A percentile compares a stretch with the other conserved stretches of the same genome.
These are phyloP conservation scores for Ephestia elutella DNA, from an alignment of 1,140 invertebrate genomes.

Conservation along the genomic window DNA sequence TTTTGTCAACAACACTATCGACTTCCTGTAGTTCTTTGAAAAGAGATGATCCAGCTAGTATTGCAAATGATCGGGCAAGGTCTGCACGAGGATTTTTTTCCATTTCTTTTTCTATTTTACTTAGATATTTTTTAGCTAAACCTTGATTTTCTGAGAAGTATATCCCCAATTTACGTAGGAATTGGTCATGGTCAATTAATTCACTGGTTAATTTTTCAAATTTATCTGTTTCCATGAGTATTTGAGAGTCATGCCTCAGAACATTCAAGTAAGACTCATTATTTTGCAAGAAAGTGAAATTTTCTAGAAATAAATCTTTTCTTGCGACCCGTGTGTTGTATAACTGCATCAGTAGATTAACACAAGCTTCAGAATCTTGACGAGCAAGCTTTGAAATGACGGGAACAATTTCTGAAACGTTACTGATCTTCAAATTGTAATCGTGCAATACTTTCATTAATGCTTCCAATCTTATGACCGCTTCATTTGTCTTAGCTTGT, in stretches of 20 bases:
- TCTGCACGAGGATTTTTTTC: conserved; percentile 13
- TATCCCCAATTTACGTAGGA: conserved; percentile 31
- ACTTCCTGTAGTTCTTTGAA: conserved; percentile 1
- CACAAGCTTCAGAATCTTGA: conserved; percentile 19
- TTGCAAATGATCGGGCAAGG: conserved; percentile 22
- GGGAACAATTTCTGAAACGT: conserved; percentile 3
- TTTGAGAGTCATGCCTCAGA: conserved; percentile 21
- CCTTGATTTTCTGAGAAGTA: conserved; percentile 41
- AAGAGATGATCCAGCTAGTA: conserved; percentile 8
- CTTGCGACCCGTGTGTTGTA: conserved; percentile 32
- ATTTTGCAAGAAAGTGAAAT: conserved; percentile 28
- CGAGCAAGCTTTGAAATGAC: conserved; percentile 20
- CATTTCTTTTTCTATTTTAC: conserved; percentile 17
- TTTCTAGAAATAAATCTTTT: conserved; percentile 31
- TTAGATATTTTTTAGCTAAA: conserved; percentile 29
- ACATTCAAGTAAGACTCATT: conserved; percentile 40
- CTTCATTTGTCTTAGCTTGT: background rate
- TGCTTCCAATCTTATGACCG: conserved; percentile 2
- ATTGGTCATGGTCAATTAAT: conserved; percentile 27
- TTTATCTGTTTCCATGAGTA: conserved; percentile 6
- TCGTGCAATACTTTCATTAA: conserved; percentile 15
- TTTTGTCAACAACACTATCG: background rate
- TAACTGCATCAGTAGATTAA: conserved; percentile 23
- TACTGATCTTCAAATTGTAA: conserved; percentile 8
- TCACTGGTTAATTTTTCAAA: conserved; percentile 15